Evolutionary conservation across 1,140 invertebrate genomes (phyloP), one percentile per base, ranked within the genome.

Genomic region (Thrips palmi): DNA sequence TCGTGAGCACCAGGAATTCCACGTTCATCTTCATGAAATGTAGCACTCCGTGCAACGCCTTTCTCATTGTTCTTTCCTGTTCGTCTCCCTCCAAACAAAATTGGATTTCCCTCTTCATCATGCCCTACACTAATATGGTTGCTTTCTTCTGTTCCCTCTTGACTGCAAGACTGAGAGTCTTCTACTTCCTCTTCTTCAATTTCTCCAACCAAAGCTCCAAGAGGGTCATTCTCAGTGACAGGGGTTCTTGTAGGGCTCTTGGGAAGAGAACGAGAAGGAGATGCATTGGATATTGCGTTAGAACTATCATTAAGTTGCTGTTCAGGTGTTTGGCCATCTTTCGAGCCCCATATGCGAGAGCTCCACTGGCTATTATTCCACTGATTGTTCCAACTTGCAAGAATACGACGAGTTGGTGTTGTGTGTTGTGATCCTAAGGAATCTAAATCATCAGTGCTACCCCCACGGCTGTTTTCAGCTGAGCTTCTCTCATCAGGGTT

Each of bases 141-240:
- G 19, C 14, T 25, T 8, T 33, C 34, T 28, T 37, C 6, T 44
- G 41, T 27, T 8, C 21, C 15, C 21, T 32, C 43, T 43, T 29
- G 33, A 14, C 8, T 21, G 35, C 25, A 30, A 15, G 25, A 46
- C 43, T 12, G 18, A n/a, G n/a, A n/a, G 12, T 39, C 27, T n/a
- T 31, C 31, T 20, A 14, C 30, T 27, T 44, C 37, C 10, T 29
- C 39, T 31, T 49, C 52, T 39, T 54, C 50, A 24, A 57, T 57
- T 46, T 70, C 67, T 34, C 65, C 31, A 34, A 49, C 63, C 27
- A 88, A 62, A 19, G 85, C 82, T 7, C 87, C 88, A 18, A 93
- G 57, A 1, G 88, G 88, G 63, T 92, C 87, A 54, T 88, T 88
- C 52, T 85, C 71, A 2, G 85, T 81, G 1, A 91, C 82, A 2